A percentile compares a stretch with the other conserved stretches of the same genome.
These are phyloP conservation scores for Hephaestus fuliginosus DNA, from an alignment of 2,797 vertebrate genomes.

Conservation along the genomic window DNA sequence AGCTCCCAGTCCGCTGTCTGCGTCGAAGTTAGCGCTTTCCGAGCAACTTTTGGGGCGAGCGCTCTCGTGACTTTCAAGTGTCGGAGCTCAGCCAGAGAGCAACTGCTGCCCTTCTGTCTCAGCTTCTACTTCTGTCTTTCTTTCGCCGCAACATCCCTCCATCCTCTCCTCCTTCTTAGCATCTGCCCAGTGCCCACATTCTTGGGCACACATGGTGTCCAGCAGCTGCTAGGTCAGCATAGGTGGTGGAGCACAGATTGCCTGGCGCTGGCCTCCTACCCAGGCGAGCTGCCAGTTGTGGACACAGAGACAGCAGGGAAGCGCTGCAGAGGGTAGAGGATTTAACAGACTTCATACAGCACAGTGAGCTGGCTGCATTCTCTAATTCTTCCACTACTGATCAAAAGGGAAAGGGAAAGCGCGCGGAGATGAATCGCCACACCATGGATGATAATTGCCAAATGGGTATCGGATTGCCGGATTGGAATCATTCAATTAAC, in stretches of 20 bases:
- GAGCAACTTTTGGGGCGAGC: slow-evolving; percentile 32
- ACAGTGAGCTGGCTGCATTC: slow-evolving; percentile 31
- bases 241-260: slow-evolving; percentile 78
- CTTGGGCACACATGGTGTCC: slow-evolving; percentile 76
- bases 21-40: slow-evolving; percentile 17
- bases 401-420: slow-evolving; percentile 38
- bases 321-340: slow-evolving; percentile 47
- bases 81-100: slow-evolving; percentile 27
- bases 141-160: slow-evolving; percentile 54
- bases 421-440: slow-evolving; percentile 20
- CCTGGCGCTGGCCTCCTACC: slow-evolving; percentile 78
- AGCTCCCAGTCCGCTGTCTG: slow-evolving; percentile 3
- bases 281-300: slow-evolving; percentile 78
- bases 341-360: slow-evolving; percentile 55
- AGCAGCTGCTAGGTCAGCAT: slow-evolving; percentile 81
- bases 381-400: slow-evolving; percentile 39
- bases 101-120: slow-evolving; percentile 56
- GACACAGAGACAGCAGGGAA: slow-evolving; percentile 73
- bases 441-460: slow-evolving; percentile 35
- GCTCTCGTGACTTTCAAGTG: slow-evolving; percentile 43
- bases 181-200: slow-evolving; percentile 78
- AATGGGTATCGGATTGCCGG: slow-evolving; percentile 25
- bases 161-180: slow-evolving; percentile 70
- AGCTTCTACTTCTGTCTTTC: slow-evolving; percentile 46
- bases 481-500: slow-evolving; percentile 47